Conservation (phyloP, 2,888 invertebrate species). For the Diarsia dahlii region DNA sequence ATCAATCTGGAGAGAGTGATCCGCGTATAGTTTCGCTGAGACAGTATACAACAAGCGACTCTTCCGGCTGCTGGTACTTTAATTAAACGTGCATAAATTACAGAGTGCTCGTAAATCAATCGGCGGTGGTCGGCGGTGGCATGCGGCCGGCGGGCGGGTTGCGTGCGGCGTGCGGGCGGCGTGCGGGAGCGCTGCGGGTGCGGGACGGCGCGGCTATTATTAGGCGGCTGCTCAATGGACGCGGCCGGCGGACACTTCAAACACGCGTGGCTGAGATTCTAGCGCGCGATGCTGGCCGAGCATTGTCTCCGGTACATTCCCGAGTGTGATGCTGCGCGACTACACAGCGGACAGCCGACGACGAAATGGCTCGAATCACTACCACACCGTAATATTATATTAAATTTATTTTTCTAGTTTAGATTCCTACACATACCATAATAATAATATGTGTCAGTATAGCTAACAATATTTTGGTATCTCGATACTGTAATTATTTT, state of each 20-base stretch:
- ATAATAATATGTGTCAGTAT: background rate
- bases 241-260: conserved; percentile 57
- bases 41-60: conserved; percentile 60
- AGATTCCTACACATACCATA: background rate
- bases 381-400: background rate
- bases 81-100: conserved; percentile 88
- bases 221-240: conserved; percentile 76
- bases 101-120: conserved; percentile 82
- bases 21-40: conserved; percentile 49
- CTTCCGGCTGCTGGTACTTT: conserved; percentile 87
- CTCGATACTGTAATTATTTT: background rate
- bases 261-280: conserved; percentile 75
- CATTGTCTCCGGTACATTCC: conserved; percentile 66
- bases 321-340: conserved; percentile 46
- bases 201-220: conserved; percentile 67
- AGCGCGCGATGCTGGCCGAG: conserved; percentile 67
- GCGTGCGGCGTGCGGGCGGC: conserved; percentile 50
- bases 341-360: conserved; percentile 7
- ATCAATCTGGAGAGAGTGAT: conserved; percentile 61
- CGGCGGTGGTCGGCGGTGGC: conserved; percentile 71
- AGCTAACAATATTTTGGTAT: background rate
- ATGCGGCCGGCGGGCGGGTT: conserved; percentile 60
- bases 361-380: conserved; percentile 3
- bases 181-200: conserved; percentile 48
- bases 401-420: background rate